These are phyloP conservation scores for Grammomys surdaster DNA, from an alignment of 2,113 vertebrate genomes.

Conservation along the genomic window DNA sequence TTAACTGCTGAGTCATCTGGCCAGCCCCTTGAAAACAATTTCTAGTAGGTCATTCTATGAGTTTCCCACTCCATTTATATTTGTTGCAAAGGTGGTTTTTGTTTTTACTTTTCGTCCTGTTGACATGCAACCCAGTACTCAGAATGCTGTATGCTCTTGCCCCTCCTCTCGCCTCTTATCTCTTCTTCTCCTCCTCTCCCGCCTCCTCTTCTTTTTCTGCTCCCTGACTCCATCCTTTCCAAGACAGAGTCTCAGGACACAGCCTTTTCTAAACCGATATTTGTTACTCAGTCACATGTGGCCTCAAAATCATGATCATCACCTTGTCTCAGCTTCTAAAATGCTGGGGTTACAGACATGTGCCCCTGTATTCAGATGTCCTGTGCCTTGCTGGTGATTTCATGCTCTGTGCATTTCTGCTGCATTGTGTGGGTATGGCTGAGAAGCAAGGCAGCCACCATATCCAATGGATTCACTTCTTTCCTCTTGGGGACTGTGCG, in stretches of 20 bases:
- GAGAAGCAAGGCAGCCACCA: constrained; percentile 11
- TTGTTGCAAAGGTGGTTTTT: not conserved
- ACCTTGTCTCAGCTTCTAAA: not conserved
- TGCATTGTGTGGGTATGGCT: constrained; percentile 54
- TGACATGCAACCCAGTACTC: not conserved
- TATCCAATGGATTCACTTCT: not conserved
- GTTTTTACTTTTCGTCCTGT: not conserved
- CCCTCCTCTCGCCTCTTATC: not conserved
- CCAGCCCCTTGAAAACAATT: not conserved
- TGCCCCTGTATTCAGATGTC: not conserved
- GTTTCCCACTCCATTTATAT: not conserved
- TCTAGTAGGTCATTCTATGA: not conserved
- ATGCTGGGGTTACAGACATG: not conserved
- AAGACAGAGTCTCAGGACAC: not conserved
- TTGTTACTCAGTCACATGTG: too few relatives aligned
- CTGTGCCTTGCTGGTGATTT: not conserved
- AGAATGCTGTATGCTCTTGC: not conserved
- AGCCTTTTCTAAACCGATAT: not conserved
- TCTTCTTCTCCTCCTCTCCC: not conserved
- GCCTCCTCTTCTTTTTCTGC: not conserved
- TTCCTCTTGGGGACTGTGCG: constrained; percentile 63
- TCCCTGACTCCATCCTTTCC: not conserved
- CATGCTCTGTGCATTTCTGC: not conserved
- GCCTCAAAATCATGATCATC: not conserved
- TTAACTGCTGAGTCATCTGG: not conserved